Conservation (phyloP, 2,888 invertebrate species). For the Gerris lacustris region DNA sequence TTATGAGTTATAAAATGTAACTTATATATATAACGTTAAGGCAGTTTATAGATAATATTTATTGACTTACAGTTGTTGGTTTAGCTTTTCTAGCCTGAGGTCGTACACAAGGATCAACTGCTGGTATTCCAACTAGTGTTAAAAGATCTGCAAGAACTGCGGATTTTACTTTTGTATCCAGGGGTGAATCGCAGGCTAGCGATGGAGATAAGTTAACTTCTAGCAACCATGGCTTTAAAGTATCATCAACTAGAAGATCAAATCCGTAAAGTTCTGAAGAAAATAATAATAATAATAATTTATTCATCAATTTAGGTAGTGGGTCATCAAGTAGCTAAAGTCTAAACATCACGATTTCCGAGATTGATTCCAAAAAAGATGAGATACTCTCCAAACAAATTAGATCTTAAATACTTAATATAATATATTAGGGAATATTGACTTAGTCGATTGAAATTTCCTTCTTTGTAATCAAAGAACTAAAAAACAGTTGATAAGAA, state of each 20-base stretch:
- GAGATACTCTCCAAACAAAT: background rate
- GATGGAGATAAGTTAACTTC: constrained; percentile 92
- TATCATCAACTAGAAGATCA: constrained; percentile 83
- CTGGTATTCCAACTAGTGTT: constrained; percentile 79
- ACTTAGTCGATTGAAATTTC: no score
- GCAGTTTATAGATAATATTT: no score
- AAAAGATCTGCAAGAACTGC: constrained; percentile 80
- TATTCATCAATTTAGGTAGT: background rate
- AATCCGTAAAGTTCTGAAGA: constrained; percentile 79
- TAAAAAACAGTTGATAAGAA: no score
- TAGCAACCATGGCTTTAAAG: constrained; percentile 85
- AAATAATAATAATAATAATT: constrained; percentile 14
- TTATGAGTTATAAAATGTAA: no score
- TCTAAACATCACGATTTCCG: background rate
- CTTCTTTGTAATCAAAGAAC: no score
- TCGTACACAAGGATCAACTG: constrained; percentile 54
- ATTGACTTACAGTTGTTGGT: background rate
- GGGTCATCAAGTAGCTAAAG: background rate
- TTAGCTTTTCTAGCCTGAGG: constrained; percentile 30
- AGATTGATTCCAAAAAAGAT: background rate
- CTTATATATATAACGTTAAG: no score
- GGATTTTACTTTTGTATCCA: constrained; percentile 86
- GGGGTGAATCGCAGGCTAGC: constrained; percentile 78
- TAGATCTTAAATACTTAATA: no score
- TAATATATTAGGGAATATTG: no score